Percentiles rank a stretch among this genome's conserved stretches.
phyloP scores from a whole-genome alignment of 2,888 invertebrate species.

The Hirtodrosophila duncani region DNA sequence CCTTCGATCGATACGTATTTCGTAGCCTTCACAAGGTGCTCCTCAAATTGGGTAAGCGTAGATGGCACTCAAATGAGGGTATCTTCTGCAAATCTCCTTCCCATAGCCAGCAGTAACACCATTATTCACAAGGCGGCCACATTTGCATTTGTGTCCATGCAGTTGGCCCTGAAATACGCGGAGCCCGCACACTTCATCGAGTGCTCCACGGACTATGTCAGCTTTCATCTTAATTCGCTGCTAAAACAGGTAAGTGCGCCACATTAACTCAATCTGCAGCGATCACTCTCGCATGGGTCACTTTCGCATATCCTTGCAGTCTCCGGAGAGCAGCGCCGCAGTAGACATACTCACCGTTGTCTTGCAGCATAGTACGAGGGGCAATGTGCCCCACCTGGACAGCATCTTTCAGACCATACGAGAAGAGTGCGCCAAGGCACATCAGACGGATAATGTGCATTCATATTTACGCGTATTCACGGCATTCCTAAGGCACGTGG shows the following conservation, averaged over 20 bases:
- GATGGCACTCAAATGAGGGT: neutral
- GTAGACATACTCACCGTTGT: conserved; percentile 86
- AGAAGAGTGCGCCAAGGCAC: conserved; percentile 75
- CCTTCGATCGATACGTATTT: conserved; percentile 82
- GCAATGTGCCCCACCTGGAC: conserved; percentile 83
- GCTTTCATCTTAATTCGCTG: conserved; percentile 83
- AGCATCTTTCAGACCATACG: conserved; percentile 84
- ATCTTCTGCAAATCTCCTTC: too few relatives aligned
- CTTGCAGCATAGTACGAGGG: conserved; percentile 84
- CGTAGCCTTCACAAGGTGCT: conserved; percentile 84
- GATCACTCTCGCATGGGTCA: neutral
- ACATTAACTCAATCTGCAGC: neutral
- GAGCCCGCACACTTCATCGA: conserved; percentile 82
- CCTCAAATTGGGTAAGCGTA: conserved; percentile 84
- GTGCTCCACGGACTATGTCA: conserved; percentile 86
- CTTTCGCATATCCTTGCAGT: conserved; percentile 26
- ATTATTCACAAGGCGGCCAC: conserved; percentile 82
- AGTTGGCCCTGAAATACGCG: conserved; percentile 80
- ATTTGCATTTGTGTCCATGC: conserved; percentile 81
- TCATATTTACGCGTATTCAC: conserved; percentile 86
- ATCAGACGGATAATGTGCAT: conserved; percentile 81
- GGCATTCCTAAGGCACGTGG: conserved; percentile 83
- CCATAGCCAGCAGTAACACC: conserved; percentile 83
- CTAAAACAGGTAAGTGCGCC: conserved; percentile 80
- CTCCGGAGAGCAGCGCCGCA: conserved; percentile 81